Evolutionary conservation across 2,797 vertebrate species (phyloP).

Genomic region (Phrynocephalus forsythii): DNA sequence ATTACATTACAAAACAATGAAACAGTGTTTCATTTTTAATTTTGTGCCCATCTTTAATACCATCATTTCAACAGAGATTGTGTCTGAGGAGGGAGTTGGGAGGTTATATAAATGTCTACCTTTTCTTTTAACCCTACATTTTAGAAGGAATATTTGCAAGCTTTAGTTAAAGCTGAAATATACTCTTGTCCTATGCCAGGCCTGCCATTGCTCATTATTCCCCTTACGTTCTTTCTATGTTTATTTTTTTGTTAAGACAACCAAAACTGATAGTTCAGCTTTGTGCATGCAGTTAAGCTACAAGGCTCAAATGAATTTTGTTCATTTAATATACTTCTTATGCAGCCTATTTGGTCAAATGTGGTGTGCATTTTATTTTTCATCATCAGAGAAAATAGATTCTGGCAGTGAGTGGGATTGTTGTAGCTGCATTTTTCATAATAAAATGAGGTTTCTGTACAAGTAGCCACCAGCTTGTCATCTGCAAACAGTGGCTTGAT

Average conservation of each 20-base stretch:
- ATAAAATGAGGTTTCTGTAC: constrained; percentile 25
- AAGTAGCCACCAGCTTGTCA: constrained; percentile 27
- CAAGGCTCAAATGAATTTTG: neutral
- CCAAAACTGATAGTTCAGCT: neutral
- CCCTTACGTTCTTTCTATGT: neutral
- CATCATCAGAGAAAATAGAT: neutral
- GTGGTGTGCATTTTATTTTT: constrained; percentile 30
- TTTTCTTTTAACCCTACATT: neutral
- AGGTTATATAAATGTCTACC: neutral
- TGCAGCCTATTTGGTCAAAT: constrained; percentile 2
- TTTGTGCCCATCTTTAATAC: too few relatives aligned
- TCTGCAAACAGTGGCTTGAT: constrained; percentile 1
- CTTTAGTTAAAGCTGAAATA: neutral
- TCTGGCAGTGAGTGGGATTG: constrained; percentile 1
- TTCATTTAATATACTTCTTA: constrained; percentile 5
- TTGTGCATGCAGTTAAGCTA: neutral
- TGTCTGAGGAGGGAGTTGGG: too few relatives aligned
- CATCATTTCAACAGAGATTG: neutral
- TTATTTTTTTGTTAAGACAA: neutral
- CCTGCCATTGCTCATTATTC: neutral
- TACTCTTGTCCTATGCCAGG: neutral
- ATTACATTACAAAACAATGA: too few relatives aligned
- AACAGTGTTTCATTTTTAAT: too few relatives aligned
- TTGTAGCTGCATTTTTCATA: neutral
- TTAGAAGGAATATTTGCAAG: neutral